phyloP scores from a whole-genome alignment of 2,113 vertebrate species.

The Emberiza fucata region DNA sequence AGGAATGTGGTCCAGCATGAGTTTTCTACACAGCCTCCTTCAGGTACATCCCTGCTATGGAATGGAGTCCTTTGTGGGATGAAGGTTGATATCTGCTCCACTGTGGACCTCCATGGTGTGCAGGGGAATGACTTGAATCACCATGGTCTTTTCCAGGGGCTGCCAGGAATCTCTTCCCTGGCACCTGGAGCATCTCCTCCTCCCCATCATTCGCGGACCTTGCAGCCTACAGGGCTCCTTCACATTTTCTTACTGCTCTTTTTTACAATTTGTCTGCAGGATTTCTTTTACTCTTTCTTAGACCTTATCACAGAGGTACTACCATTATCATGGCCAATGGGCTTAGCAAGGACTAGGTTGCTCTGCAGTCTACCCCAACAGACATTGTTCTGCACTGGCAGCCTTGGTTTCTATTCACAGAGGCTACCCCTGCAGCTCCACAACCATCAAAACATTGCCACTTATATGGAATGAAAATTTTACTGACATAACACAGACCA shows the following conservation, averaged over 20 bases:
- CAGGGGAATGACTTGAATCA: not conserved
- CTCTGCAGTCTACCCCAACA: not conserved
- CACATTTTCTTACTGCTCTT: not conserved
- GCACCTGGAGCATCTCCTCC: not conserved
- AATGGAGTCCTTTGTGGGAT: no score
- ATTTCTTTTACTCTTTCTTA: not conserved
- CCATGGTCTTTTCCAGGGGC: not conserved
- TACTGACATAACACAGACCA: not conserved
- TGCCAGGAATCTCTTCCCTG: not conserved
- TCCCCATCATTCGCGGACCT: no score
- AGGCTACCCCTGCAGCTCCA: not conserved
- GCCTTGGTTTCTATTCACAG: not conserved
- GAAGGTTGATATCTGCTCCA: not conserved
- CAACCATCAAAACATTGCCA: not conserved
- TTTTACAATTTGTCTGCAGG: rapidly evolving
- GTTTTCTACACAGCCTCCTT: not conserved
- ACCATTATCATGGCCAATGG: not conserved
- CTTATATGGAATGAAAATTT: not conserved
- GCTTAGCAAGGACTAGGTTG: not conserved
- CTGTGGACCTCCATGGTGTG: not conserved
- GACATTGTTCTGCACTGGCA: not conserved
- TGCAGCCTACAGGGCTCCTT: not conserved
- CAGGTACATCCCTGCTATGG: not conserved
- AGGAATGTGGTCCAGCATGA: not conserved
- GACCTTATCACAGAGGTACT: not conserved